phyloP scores from a whole-genome alignment of 30 jellyfish, hydroid and myxozoan species.

The Catostylus mosaicus region DNA sequence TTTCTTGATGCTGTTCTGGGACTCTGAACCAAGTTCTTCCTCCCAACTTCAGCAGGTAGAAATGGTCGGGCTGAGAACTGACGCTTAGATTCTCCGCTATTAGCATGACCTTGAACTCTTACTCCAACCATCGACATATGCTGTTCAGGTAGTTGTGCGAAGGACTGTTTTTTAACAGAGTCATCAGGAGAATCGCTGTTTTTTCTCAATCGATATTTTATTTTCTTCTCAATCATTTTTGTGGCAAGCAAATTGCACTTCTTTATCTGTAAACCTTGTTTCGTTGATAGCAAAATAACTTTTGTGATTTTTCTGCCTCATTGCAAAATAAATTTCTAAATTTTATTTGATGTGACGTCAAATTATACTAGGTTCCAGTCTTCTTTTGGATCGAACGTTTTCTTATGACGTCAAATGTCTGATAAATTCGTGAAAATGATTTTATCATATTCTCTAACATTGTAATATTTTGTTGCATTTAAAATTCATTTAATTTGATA shows the following conservation, averaged over 20 bases:
- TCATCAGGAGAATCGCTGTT: slow-evolving; percentile 2
- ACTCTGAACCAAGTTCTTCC: slow-evolving; percentile 33
- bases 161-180: slow-evolving; percentile 6
- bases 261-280: too few relatives aligned
- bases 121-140: slow-evolving; percentile 51
- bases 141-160: slow-evolving; percentile 1
- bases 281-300: too few relatives aligned
- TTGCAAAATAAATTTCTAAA: too few relatives aligned
- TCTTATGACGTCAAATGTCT: too few relatives aligned
- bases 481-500: too few relatives aligned
- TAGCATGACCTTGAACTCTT: neutral
- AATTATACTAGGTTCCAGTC: slow-evolving; percentile 14
- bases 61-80: neutral
- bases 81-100: neutral
- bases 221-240: slow-evolving; percentile 7
- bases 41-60: slow-evolving; percentile 42
- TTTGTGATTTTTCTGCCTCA: too few relatives aligned
- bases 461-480: too few relatives aligned
- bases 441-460: too few relatives aligned
- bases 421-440: too few relatives aligned
- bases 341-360: slow-evolving; percentile 12
- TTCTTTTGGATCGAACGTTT: neutral
- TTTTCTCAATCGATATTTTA: neutral
- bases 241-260: too few relatives aligned
- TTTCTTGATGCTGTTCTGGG: slow-evolving; percentile 29